Evolutionary conservation across 2,113 vertebrate genomes (phyloP), one percentile per base, ranked within the genome.

Genomic region (Esox niger): DNA sequence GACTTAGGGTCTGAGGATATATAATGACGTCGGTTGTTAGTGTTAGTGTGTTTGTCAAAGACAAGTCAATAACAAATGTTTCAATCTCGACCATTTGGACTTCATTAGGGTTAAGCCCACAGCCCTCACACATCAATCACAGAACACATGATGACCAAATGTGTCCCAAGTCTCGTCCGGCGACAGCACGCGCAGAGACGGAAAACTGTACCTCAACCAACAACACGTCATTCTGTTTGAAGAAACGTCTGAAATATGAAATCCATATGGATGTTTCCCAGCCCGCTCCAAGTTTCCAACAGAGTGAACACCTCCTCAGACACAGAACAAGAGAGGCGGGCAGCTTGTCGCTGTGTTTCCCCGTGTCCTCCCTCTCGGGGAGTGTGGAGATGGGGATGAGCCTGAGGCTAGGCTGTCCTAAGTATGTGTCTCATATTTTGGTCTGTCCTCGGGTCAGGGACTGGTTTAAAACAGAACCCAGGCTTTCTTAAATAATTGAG

Each of bases 401-500:
- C 13, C 56, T 30, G 15, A 59, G 10, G 65, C 68, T 78, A 67
- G 70, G 74, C 77, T 52, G 64, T 85, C 82, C 76, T 58, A 11
- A 6, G 76, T 71, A 80, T 83, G 79, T 68, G 71, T 61, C 67
- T 73, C 54, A 63, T 62, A 76, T 60, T n/a, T 74, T 30, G 49
- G 21, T 64, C 27, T 21, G 54, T 54, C 59, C n/a, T 32, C 66
- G 69, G 77, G 63, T 73, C 73, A 69, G 69, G 74, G 77, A 72
- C 83, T 69, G 74, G 77, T 64, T 78, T 82, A 73, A 76, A 80
- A 81, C 76, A 79, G 75, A 88, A 79, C 73, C 74, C 70, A 47
- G 55, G 83, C 78, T 87, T 59, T 31, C 55, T 57, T 91, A 79
- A 90, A 90, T 90, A 91, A 90, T 88, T 90, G 85, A 90, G 82